phyloP scores from a whole-genome alignment of 2,113 vertebrate species.

The Phyllostomus hastatus region DNA sequence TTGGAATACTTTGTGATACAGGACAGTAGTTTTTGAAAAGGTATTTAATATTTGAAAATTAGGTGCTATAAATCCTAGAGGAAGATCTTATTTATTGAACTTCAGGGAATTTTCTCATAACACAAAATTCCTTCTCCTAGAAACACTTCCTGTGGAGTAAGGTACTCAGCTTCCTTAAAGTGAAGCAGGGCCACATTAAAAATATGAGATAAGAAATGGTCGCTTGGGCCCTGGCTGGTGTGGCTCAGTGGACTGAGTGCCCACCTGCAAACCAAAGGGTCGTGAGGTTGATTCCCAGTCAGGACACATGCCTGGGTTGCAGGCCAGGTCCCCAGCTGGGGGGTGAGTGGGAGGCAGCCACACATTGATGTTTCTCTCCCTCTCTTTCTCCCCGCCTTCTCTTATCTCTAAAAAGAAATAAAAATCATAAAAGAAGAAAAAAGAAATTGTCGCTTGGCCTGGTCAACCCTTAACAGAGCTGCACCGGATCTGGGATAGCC shows the following conservation, averaged over 20 bases:
- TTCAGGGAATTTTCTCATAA: not conserved
- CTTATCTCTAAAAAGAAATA: no score
- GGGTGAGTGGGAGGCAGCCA: no score
- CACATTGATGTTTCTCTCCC: no score
- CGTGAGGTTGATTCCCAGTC: no score
- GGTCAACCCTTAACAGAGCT: not conserved
- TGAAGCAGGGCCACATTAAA: not conserved
- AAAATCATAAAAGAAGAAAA: no score
- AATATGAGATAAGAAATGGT: not conserved
- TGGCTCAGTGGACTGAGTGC: no score
- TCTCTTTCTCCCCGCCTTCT: no score
- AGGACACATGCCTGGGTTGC: no score
- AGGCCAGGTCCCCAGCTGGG: no score
- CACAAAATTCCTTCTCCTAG: not conserved
- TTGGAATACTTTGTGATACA: not conserved
- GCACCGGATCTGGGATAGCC: not conserved
- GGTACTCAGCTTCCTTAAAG: conserved; percentile 25
- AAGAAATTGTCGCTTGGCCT: not conserved
- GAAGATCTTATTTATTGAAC: conserved; percentile 28
- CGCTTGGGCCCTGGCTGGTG: not conserved
- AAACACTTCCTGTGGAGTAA: conserved; percentile 11
- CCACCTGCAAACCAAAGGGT: no score
- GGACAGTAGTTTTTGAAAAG: conserved; percentile 1
- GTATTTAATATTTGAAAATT: not conserved
- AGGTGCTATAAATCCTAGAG: not conserved